phyloP scores from a whole-genome alignment of 2,113 vertebrate genomes.

The Lamprologus tigripictilis region DNA sequence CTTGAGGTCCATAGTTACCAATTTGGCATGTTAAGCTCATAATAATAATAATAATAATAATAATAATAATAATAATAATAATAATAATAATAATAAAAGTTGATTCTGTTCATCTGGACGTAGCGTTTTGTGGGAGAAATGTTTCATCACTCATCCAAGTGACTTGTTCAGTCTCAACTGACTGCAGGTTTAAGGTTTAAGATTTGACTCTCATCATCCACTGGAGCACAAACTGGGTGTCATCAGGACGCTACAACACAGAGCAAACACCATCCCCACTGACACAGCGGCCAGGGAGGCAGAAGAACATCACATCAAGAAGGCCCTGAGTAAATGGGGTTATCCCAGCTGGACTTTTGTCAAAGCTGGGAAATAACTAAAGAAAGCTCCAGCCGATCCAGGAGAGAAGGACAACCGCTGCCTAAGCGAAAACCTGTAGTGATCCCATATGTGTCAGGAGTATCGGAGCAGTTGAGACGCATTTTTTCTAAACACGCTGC shows the following conservation, averaged over 20 bases:
- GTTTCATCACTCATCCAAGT: not conserved
- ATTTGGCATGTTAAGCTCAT: not conserved
- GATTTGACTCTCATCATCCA: not conserved
- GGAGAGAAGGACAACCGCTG: not conserved
- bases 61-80: not conserved
- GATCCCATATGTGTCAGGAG: not conserved
- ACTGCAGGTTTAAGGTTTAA: not conserved
- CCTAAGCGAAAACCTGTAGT: rapidly evolving
- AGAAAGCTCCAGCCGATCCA: not conserved
- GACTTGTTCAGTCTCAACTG: not conserved
- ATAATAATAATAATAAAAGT: not conserved
- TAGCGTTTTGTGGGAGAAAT: not conserved
- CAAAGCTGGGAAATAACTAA: rapidly evolving
- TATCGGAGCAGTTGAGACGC: rapidly evolving
- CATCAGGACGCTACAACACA: not conserved
- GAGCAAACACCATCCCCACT: not conserved
- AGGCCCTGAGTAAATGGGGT: not conserved
- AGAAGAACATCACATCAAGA: not conserved
- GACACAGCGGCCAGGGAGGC: rapidly evolving
- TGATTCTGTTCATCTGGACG: not conserved
- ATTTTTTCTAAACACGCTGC: not conserved
- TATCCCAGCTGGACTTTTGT: not conserved
- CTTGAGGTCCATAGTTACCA: not conserved
- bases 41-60: not conserved
- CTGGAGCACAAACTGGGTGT: not conserved